These are phyloP conservation scores for Pseudotriccus pelzelni DNA, from an alignment of 2,797 vertebrate species.

Conservation along the genomic window DNA sequence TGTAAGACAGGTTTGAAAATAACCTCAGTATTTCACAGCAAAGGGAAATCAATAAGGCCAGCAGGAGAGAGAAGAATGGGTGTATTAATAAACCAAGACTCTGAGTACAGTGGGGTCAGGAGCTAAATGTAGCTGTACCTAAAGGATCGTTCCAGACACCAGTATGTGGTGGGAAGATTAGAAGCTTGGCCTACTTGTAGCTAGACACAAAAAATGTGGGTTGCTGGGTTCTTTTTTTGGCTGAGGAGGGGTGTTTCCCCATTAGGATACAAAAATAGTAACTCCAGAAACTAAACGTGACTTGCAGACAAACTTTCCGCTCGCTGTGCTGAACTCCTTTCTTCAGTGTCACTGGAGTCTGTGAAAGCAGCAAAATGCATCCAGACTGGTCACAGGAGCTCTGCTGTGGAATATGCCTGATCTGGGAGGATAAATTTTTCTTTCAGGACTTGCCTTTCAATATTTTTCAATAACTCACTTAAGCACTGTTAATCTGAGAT, in stretches of 20 bases:
- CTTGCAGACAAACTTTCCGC: not conserved
- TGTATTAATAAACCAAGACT: conserved; percentile 31
- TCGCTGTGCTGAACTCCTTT: not conserved
- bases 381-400: not conserved
- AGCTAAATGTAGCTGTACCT: conserved; percentile 31
- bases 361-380: not conserved
- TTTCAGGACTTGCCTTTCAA: not conserved
- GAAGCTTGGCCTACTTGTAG: conserved; percentile 10
- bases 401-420: not conserved
- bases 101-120: not conserved
- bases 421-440: not conserved
- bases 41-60: conserved; percentile 38
- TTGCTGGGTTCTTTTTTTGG: not conserved
- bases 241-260: not conserved
- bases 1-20: conserved; percentile 39
- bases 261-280: not conserved
- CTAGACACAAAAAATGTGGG: not conserved
- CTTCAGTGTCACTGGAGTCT: not conserved
- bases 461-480: conserved; percentile 19
- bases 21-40: conserved; percentile 22
- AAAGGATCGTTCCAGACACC: not conserved
- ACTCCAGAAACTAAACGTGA: not conserved
- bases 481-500: conserved; percentile 1
- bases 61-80: not conserved
- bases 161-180: not conserved